Base-by-base conservation (phyloP, 2,797 vertebrate genomes). In the Vireo griseus region DNA sequence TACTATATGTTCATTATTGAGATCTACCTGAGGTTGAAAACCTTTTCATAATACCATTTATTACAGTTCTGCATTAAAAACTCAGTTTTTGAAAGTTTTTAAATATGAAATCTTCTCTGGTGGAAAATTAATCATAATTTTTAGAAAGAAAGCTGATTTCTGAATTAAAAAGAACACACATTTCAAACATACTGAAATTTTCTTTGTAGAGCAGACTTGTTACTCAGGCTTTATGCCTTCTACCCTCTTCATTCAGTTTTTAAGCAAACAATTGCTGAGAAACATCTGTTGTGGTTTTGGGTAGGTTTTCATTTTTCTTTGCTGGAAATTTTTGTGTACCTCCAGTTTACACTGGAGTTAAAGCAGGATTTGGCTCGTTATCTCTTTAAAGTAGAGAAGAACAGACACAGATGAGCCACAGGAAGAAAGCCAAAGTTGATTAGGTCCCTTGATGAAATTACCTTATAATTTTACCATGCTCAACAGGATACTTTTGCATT, bases 371-470 rank as follows among this genome's bases (percentile, higher is more conserved):
- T 94, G 75, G 47, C 24, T 92, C 17, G 14, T 17, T 69, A 6
- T 69, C 33, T 68, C 68, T 88, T 90, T 83, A 75, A 88, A 80
- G 21, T 12, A 73, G 55, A 84, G 69, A 77, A 89, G 44, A 92
- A n/a, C 74, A 87, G 91, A 62, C 39, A 17, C 51, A 68, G 57
- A 85, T 59, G 65, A 94, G 50, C 71, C 75, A 50, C 74, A 92
- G 94, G 89, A 96, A 96, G 91, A 88, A 84, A 88, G 47, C 40
- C 68, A 80, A 66, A 94, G 79, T 73, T 91, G 82, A 95, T 96
- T 92, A 95, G 39, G 40, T 88, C 79, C 52, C 76, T 88, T 91
- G 92, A 96, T 96, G 69, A 96, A 94, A 94, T 96, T 95, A 93
- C 29, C 17, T 62, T 89, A 75, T 79, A 65, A 82, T 95, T 91